phyloP scores from a whole-genome alignment of 2,888 invertebrate species.

The Cephus sareptanus region DNA sequence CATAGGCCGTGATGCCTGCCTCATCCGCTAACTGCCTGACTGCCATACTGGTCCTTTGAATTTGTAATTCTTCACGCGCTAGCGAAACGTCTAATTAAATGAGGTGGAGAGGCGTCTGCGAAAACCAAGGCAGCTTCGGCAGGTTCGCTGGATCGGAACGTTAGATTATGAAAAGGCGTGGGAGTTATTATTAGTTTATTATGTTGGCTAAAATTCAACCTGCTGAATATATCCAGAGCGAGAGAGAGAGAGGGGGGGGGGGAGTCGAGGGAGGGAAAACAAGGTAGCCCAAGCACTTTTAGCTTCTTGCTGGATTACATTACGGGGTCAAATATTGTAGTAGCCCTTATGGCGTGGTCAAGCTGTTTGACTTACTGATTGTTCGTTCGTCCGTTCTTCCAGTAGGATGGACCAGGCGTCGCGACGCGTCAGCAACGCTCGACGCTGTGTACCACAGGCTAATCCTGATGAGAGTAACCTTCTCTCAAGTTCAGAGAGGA shows the following conservation, averaged over 20 bases:
- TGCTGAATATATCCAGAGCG: no score
- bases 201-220: no score
- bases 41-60: conserved; percentile 11
- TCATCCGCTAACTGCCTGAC: background rate
- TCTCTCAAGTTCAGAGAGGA: no score
- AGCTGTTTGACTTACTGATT: conserved; percentile 48
- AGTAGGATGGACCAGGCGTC: conserved; percentile 16
- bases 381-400: conserved; percentile 19
- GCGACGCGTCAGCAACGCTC: conserved; percentile 26
- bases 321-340: conserved; percentile 50
- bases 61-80: conserved; percentile 17
- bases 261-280: no score
- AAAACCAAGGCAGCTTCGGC: no score
- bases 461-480: no score
- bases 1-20: background rate
- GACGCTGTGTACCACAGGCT: conserved; percentile 3
- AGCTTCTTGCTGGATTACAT: conserved; percentile 36
- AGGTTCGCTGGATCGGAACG: no score
- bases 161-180: no score
- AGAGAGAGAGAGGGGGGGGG: no score
- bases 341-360: conserved; percentile 36
- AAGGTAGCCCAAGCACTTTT: conserved; percentile 2
- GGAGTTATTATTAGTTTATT: no score
- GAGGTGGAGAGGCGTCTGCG: background rate
- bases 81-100: conserved; percentile 18